A percentile compares a stretch with the other conserved stretches of the same genome.
phyloP scores from a whole-genome alignment of 2,113 vertebrate species.

The Sturnus vulgaris region DNA sequence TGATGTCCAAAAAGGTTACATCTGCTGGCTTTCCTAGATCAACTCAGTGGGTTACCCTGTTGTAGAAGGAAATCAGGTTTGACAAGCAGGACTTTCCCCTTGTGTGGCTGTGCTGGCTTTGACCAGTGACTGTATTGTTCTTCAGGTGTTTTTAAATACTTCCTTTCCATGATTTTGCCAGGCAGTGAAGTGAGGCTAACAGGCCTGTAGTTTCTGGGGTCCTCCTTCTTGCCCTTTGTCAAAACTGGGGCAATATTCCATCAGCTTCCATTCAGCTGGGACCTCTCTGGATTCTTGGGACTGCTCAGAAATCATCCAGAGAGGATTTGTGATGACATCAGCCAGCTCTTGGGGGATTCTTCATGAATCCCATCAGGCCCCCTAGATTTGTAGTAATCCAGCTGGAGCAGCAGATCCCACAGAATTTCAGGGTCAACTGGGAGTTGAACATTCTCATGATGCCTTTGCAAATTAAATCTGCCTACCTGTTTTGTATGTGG shows the following conservation, averaged over 20 bases:
- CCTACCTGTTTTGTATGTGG: not conserved
- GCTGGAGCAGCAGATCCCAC: not conserved
- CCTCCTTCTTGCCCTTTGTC: not conserved
- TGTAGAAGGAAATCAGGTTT: not conserved
- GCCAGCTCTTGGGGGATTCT: not conserved
- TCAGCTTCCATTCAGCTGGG: not conserved
- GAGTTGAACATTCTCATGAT: not conserved
- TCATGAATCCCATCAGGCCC: not conserved
- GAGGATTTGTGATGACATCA: not conserved
- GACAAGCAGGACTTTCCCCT: not conserved
- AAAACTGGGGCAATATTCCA: not conserved
- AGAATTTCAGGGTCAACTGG: not conserved
- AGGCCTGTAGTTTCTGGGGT: not conserved
- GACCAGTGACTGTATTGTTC: not conserved
- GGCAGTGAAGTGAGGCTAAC: not conserved
- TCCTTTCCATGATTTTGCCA: not conserved
- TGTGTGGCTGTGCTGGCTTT: not conserved
- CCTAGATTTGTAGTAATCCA: not conserved
- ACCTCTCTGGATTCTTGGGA: not conserved
- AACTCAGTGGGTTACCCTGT: not conserved
- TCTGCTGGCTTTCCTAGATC: not conserved
- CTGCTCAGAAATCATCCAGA: accelerated
- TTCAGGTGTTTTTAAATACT: not conserved
- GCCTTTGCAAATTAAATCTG: not conserved
- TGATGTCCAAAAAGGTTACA: not conserved